Evolutionary conservation across 2,888 invertebrate genomes (phyloP), one percentile per base, ranked within the genome.

Genomic region (Sarcophaga rosellei): DNA sequence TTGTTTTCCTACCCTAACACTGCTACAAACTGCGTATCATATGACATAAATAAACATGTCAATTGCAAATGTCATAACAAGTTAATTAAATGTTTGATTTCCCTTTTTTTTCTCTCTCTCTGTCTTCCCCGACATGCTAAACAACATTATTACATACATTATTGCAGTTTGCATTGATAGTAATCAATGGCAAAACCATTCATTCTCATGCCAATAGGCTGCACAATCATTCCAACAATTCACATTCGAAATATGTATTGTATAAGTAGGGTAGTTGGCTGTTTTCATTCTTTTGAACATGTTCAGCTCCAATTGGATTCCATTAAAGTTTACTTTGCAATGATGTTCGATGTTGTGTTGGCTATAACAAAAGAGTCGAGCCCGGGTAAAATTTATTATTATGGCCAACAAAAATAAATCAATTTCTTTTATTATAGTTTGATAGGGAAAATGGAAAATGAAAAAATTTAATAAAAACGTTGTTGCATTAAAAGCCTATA

Each of bases 21-120:
- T 12, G n/a, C n/a, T 53, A 53, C 17, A 15, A 17, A 15, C 4
- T 53, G 53, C 53, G 8, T 35, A 53, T 53, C 53, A 17, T 10
- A 53, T 53, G 53, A 15, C 25, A 63, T 72, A 53, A 44, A 77
- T 66, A 73, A 76, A 86, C 57, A 82, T 86, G 82, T 82, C 85
- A 82, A 82, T 80, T 82, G 72, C 72, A 80, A 80, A 79, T 80
- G 82, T 82, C 85, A 82, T 76, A 86, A 86, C 85, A 86, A 76
- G 79, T 73, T 79, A 79, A 80, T 79, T 80, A 86, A 86, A 82
- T 80, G 75, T 74, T 82, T 75, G 25, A 1, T 65, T 65, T 35
- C 8, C 10, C 10, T 35, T 35, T 2, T 35, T 10, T 10, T 35
- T 35, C 1, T 35, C 0, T 35, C 1, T 6, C 35, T 35, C 8